phyloP scores from a whole-genome alignment of 2,113 vertebrate species.

The Corythoichthys intestinalis region DNA sequence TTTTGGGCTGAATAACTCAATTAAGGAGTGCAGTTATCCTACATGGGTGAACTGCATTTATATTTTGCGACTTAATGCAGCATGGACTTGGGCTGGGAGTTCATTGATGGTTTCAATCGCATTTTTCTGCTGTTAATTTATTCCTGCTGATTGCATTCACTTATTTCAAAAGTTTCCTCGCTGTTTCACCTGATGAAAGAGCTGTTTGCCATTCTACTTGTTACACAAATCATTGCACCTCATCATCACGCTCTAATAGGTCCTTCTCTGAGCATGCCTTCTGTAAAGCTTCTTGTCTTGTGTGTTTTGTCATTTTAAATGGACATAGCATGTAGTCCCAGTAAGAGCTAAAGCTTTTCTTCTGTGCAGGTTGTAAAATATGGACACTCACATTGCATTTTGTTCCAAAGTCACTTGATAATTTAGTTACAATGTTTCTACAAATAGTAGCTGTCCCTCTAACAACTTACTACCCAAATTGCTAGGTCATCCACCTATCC shows the following conservation, averaged over 20 bases:
- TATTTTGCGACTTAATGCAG: conserved; percentile 13
- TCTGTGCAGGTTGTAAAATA: neutral
- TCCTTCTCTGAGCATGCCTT: conserved; percentile 53
- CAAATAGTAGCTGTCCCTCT: neutral
- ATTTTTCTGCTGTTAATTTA: conserved; percentile 32
- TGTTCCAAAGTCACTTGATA: neutral
- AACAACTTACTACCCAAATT: neutral
- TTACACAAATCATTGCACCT: conserved; percentile 39
- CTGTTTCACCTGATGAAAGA: conserved; percentile 52
- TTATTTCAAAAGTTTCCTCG: conserved; percentile 35
- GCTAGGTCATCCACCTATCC: neutral
- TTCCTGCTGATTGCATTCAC: conserved; percentile 35
- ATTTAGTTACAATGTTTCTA: neutral
- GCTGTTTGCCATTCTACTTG: conserved; percentile 54
- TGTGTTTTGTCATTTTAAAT: conserved; percentile 33
- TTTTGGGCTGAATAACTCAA: neutral
- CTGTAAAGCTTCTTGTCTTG: conserved; percentile 29
- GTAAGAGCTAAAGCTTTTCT: conserved; percentile 16
- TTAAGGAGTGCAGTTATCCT: neutral
- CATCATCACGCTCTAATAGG: conserved; percentile 51
- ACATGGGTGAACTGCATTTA: conserved; percentile 1
- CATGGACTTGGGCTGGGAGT: conserved; percentile 14
- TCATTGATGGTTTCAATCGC: conserved; percentile 39
- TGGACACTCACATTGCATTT: neutral
- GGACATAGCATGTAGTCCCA: conserved; percentile 37